Evolutionary conservation across 2,113 vertebrate species (phyloP).

Genomic region (Sinocyclocheilus maitianheensis): DNA sequence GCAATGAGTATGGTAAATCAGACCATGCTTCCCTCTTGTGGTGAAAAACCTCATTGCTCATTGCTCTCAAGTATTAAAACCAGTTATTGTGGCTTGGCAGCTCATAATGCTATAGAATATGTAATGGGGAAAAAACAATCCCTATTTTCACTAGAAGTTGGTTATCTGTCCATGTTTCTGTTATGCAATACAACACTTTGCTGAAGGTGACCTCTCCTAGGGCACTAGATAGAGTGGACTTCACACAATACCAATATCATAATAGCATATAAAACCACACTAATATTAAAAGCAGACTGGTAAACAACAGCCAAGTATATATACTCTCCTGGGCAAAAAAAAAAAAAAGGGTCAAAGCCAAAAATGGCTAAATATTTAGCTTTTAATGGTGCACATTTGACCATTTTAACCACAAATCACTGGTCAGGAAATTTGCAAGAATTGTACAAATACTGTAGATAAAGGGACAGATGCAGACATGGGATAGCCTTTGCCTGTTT

Average conservation of each 20-base stretch:
- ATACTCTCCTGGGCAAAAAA: no score
- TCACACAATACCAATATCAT: not conserved
- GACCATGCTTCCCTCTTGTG: conserved; percentile 49
- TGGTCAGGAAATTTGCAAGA: no score
- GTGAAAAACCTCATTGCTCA: conserved; percentile 10
- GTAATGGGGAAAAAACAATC: no score
- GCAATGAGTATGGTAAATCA: not conserved
- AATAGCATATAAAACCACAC: not conserved
- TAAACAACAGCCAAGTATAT: not conserved
- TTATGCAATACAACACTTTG: not conserved
- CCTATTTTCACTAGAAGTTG: not conserved
- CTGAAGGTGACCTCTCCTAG: not conserved
- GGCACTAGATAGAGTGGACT: not conserved
- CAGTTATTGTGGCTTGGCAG: not conserved
- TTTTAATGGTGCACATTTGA: no score
- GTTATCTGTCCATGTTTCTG: no score
- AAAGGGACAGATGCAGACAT: no score
- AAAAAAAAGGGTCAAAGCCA: no score
- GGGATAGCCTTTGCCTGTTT: no score
- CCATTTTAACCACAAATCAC: no score
- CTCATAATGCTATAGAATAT: not conserved
- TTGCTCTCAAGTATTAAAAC: not conserved
- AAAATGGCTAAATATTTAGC: no score
- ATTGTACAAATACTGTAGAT: no score
- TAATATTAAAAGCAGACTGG: not conserved